These are phyloP conservation scores for Chymomyza caudatula DNA, from an alignment of 2,888 invertebrate genomes.

Conservation along the genomic window DNA sequence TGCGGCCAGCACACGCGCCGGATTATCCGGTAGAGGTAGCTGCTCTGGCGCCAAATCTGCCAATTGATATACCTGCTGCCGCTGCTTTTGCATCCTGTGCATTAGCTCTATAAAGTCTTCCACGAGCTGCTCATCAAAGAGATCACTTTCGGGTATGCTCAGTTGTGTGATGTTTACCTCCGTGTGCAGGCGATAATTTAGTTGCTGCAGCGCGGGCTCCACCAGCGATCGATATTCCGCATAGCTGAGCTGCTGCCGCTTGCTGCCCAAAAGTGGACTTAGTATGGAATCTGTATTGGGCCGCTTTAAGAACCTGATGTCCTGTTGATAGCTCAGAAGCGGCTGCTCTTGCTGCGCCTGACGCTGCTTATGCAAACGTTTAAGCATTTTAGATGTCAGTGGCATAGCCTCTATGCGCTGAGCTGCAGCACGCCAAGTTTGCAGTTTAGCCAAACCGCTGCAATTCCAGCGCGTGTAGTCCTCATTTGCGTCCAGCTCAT, in stretches of 20 bases:
- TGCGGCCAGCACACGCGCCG: slow-evolving; percentile 64
- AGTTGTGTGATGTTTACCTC: slow-evolving; percentile 71
- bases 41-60: slow-evolving; percentile 38
- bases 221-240: slow-evolving; percentile 48
- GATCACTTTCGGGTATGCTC: slow-evolving; percentile 71
- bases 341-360: slow-evolving; percentile 31
- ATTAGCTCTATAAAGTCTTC: slow-evolving; percentile 64
- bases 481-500: slow-evolving; percentile 35
- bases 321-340: slow-evolving; percentile 43
- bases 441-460: slow-evolving; percentile 43
- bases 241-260: slow-evolving; percentile 21
- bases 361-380: slow-evolving; percentile 25
- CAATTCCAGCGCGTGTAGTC: slow-evolving; percentile 50
- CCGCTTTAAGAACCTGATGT: slow-evolving; percentile 38
- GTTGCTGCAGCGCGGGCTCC: slow-evolving; percentile 54
- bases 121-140: slow-evolving; percentile 68
- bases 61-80: slow-evolving; percentile 40
- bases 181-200: slow-evolving; percentile 59
- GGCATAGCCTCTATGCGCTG: slow-evolving; percentile 7
- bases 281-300: slow-evolving; percentile 48
- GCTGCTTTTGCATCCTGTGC: slow-evolving; percentile 52
- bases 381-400: slow-evolving; percentile 22
- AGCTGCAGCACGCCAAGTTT: slow-evolving; percentile 56
- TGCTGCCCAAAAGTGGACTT: slow-evolving; percentile 32
- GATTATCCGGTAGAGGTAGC: slow-evolving; percentile 57